phyloP scores from a whole-genome alignment of 2,888 invertebrate species.

The Phrixothrix hirtus region DNA sequence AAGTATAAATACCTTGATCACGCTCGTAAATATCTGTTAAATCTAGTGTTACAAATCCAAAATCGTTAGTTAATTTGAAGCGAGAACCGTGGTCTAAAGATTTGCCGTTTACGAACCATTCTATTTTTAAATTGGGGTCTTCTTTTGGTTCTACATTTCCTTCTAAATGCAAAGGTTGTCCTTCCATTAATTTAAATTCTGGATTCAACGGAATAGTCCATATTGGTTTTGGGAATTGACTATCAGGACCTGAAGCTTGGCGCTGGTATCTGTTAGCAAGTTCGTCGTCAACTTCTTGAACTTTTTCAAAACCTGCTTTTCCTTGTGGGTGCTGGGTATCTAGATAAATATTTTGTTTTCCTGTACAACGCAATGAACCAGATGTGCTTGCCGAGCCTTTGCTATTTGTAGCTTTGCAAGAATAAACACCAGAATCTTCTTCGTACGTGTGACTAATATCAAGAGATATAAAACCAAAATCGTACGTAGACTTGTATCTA shows the following conservation, averaged over 20 bases:
- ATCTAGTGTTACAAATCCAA: constrained; percentile 95
- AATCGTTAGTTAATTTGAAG: constrained; percentile 92
- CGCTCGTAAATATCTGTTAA: constrained; percentile 89
- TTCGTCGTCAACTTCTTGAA: constrained; percentile 87
- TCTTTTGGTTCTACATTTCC: constrained; percentile 93
- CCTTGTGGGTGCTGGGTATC: constrained; percentile 97
- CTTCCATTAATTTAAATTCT: constrained; percentile 80
- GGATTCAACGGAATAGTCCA: constrained; percentile 83
- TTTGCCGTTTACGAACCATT: constrained; percentile 95
- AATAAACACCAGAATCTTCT: constrained; percentile 91
- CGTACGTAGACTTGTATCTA: constrained; percentile 89
- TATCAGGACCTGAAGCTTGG: constrained; percentile 72
- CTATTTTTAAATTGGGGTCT: constrained; percentile 87
- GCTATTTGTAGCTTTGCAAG: constrained; percentile 85
- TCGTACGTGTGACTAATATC: constrained; percentile 86
- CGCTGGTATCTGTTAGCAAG: constrained; percentile 72
- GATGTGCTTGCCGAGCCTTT: constrained; percentile 90
- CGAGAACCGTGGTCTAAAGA: constrained; percentile 83
- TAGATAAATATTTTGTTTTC: constrained; percentile 76
- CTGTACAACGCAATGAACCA: constrained; percentile 82
- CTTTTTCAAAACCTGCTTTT: constrained; percentile 83
- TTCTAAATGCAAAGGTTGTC: constrained; percentile 87
- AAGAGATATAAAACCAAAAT: constrained; percentile 94
- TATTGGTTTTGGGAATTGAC: constrained; percentile 80
- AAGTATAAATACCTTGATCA: constrained; percentile 92